A percentile compares a stretch with the other conserved stretches of the same genome.
Evolutionary conservation across 2,888 invertebrate species (phyloP).

Genomic region (Drosophila paramelanica): DNA sequence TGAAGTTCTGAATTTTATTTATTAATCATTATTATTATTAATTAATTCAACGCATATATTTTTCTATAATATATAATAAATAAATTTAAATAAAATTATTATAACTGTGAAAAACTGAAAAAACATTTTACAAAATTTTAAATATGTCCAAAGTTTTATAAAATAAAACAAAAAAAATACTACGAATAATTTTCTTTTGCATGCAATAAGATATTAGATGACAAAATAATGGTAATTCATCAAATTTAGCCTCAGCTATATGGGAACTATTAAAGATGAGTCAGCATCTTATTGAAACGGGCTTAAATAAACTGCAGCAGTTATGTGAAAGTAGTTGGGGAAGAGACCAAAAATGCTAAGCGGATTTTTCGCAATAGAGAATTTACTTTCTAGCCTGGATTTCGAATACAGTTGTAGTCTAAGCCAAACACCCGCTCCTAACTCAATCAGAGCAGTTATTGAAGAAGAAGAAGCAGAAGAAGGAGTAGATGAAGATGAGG

Average conservation of each 20-base stretch:
- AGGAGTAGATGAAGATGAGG: constrained; percentile 4
- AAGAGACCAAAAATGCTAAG: constrained; percentile 60
- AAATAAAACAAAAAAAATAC: too few species aligned
- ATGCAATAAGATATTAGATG: not conserved
- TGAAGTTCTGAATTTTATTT: too few species aligned
- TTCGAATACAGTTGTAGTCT: constrained; percentile 41
- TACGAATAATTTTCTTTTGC: too few species aligned
- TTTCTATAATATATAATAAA: too few species aligned
- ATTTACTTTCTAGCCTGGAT: constrained; percentile 80
- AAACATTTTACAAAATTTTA: too few species aligned
- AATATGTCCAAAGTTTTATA: too few species aligned
- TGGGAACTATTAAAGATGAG: not conserved
- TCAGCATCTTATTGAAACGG: constrained; percentile 42
- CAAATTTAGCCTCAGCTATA: not conserved
- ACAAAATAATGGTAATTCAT: not conserved
- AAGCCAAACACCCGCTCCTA: constrained; percentile 22
- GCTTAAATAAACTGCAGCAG: constrained; percentile 26
- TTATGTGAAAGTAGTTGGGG: constrained; percentile 67
- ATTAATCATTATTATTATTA: too few species aligned
- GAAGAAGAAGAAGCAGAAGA: not conserved
- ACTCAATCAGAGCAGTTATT: constrained; percentile 9
- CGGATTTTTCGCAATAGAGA: constrained; percentile 65
- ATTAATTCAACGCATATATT: too few species aligned
- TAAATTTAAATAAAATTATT: too few species aligned
- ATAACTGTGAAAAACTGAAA: too few species aligned